Percentiles rank a stretch among this genome's conserved stretches.
phyloP scores from a whole-genome alignment of 2,888 invertebrate species.

The Dromius quadrimaculatus region DNA sequence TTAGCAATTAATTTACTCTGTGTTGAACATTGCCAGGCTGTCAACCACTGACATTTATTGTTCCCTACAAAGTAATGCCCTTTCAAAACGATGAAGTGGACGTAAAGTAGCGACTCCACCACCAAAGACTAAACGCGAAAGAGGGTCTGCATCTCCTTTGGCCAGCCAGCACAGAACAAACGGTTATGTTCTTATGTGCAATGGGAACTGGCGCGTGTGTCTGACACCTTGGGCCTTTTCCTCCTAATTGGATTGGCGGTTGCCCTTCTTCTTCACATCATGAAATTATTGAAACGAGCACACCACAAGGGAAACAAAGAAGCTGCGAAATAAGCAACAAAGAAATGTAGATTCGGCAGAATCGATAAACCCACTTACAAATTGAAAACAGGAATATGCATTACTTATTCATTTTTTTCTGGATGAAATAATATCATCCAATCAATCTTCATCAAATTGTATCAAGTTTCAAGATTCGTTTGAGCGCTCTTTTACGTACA shows the following conservation, averaged over 20 bases:
- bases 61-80: no score
- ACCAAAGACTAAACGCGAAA: not conserved
- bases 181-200: conserved; percentile 39
- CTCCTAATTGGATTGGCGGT: conserved; percentile 47
- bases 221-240: conserved; percentile 45
- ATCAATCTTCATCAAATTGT: no score
- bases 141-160: conserved; percentile 21
- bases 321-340: conserved; percentile 46
- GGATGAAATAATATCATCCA: no score
- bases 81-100: not conserved
- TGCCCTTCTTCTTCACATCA: conserved; percentile 38
- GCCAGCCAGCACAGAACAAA: conserved; percentile 36
- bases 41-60: not conserved
- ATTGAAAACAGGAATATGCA: no score
- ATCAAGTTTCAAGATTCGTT: no score
- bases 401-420: no score
- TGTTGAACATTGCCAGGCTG: no score
- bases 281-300: conserved; percentile 47
- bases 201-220: conserved; percentile 34
- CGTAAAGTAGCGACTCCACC: not conserved
- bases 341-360: conserved; percentile 44
- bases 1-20: no score
- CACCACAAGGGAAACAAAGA: conserved; percentile 49
- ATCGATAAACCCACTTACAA: conserved; percentile 39
- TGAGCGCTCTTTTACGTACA: no score